Conservation (phyloP, 2,113 vertebrate genomes). For the Pelobates fuscus region DNA sequence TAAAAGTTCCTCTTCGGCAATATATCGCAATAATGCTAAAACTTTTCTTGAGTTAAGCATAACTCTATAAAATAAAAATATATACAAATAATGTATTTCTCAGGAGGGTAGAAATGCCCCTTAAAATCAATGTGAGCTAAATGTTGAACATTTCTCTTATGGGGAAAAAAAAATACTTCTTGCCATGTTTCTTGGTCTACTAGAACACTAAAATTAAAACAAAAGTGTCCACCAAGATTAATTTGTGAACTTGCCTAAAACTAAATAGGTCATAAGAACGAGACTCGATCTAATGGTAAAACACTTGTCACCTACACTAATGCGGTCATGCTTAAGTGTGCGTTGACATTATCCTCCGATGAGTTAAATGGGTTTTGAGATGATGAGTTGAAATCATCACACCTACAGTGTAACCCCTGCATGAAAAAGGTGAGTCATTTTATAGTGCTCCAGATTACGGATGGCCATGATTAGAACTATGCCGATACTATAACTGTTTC, state of each 20-base stretch:
- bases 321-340: conserved; percentile 11
- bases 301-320: background rate
- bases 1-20: no score
- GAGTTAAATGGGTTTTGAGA: conserved; percentile 10
- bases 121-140: no score
- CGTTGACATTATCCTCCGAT: conserved; percentile 32
- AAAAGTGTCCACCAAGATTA: background rate
- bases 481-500: no score
- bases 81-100: no score
- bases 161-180: background rate
- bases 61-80: no score
- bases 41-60: no score
- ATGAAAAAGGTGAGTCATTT: conserved; percentile 8
- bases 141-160: no score
- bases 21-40: no score
- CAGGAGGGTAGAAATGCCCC: no score
- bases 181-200: background rate
- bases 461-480: background rate
- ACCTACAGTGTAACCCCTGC: conserved; percentile 2
- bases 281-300: background rate
- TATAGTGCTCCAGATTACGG: background rate
- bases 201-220: no score
- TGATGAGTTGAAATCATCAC: background rate
- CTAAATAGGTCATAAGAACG: conserved; percentile 5
- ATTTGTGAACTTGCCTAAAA: background rate